Percentiles rank a stretch among this genome's conserved stretches.
Conservation (phyloP, 1,140 invertebrate genomes). For the Orchesella cincta region DNA sequence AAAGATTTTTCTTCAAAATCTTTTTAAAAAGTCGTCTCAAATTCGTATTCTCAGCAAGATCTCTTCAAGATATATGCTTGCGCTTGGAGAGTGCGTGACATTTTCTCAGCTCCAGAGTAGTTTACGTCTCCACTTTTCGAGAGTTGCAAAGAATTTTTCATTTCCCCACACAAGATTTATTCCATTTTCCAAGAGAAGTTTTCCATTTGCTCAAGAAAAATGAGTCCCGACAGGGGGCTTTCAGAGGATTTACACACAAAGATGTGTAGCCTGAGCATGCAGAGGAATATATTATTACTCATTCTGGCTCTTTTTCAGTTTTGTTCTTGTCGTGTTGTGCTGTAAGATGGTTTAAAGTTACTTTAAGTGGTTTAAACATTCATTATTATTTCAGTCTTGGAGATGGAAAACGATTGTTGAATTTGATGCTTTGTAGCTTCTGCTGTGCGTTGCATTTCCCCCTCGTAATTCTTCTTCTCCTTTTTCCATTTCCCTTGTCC, state of each 20-base stretch:
- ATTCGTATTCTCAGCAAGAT: too few relatives aligned
- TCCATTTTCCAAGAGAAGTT: slow-evolving; percentile 7
- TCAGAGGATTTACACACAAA: slow-evolving; percentile 14
- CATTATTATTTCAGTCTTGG: background rate
- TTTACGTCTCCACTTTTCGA: background rate
- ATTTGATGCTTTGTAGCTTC: background rate
- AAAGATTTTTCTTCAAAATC: too few relatives aligned
- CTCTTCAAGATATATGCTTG: too few relatives aligned
- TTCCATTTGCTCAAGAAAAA: slow-evolving; percentile 13
- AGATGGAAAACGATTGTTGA: background rate
- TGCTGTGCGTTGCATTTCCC: background rate
- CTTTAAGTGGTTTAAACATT: slow-evolving; percentile 28
- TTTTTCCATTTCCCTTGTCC: background rate
- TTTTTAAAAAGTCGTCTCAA: too few relatives aligned
- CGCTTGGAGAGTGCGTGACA: slow-evolving; percentile 6
- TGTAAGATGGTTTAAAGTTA: slow-evolving; percentile 25
- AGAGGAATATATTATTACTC: slow-evolving; percentile 2
- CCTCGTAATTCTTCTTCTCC: background rate
- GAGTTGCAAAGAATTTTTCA: background rate
- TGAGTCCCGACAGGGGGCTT: slow-evolving; percentile 27
- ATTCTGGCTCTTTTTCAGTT: slow-evolving; percentile 1
- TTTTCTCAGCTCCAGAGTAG: slow-evolving; percentile 7
- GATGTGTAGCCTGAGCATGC: background rate
- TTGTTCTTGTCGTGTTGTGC: background rate
- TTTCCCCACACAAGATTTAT: slow-evolving; percentile 10